Evolutionary conservation across 1,140 invertebrate genomes (phyloP).

Genomic region (Bombus waltoni): DNA sequence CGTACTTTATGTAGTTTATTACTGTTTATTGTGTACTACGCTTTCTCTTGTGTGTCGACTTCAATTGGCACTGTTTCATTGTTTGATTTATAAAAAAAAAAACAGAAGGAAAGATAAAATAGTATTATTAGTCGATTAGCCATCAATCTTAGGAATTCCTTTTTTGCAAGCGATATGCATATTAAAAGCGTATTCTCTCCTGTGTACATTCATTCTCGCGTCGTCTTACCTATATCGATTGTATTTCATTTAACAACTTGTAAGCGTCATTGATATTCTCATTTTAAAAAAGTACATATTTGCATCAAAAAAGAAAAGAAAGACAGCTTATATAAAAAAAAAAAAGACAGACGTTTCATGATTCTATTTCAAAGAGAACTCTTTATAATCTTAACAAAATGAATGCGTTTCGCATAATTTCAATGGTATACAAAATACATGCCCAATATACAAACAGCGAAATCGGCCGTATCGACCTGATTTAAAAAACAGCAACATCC

Average conservation of each 20-base stretch:
- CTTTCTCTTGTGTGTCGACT: not conserved
- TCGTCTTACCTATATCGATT: not conserved
- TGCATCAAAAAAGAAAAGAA: not conserved
- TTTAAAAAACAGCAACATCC: not conserved
- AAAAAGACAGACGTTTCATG: not conserved
- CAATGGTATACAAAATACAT: constrained; percentile 3
- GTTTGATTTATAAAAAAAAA: not conserved
- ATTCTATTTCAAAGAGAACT: not conserved
- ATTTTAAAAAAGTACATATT: constrained; percentile 8
- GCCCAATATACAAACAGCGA: not conserved
- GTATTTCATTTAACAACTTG: constrained; percentile 13
- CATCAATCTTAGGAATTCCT: not conserved
- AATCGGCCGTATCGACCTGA: not conserved
- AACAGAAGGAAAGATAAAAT: not conserved
- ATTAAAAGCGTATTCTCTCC: not conserved
- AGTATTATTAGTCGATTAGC: not conserved
- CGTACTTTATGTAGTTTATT: constrained; percentile 12
- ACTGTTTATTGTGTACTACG: not conserved
- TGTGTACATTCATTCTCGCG: not conserved
- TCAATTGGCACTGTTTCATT: constrained; percentile 27
- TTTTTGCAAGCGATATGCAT: not conserved
- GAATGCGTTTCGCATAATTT: not conserved
- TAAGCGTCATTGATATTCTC: not conserved
- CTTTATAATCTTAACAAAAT: not conserved
- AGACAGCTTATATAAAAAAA: not conserved